A percentile compares a stretch with the other conserved stretches of the same genome.
These are phyloP conservation scores for Rhynchophorus ferrugineus DNA, from an alignment of 1,140 invertebrate genomes.

Conservation along the genomic window DNA sequence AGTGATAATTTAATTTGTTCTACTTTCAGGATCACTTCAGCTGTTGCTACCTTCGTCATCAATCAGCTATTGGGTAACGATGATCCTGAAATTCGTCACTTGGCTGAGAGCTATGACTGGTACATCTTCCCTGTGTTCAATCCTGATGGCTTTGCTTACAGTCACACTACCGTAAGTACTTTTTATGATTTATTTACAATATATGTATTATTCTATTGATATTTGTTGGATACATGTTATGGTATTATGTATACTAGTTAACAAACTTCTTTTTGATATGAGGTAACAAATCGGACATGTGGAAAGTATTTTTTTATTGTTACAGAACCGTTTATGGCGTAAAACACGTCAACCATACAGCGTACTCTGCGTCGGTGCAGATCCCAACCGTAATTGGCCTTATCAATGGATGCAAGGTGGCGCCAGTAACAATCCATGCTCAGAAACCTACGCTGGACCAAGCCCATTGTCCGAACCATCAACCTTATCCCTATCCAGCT, in stretches of 20 bases:
- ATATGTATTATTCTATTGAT: too few species aligned
- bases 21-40: slow-evolving; percentile 54
- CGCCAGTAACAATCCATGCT: slow-evolving; percentile 58
- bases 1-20: background rate
- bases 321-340: slow-evolving; percentile 63
- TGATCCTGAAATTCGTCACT: slow-evolving; percentile 41
- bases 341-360: slow-evolving; percentile 56
- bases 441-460: slow-evolving; percentile 62
- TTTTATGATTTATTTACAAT: too few species aligned
- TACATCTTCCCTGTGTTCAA: slow-evolving; percentile 62
- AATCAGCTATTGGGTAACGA: slow-evolving; percentile 53
- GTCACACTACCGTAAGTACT: slow-evolving; percentile 50
- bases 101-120: slow-evolving; percentile 59
- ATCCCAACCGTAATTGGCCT: slow-evolving; percentile 68
- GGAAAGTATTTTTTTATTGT: too few species aligned
- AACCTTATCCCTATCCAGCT: slow-evolving; percentile 50
- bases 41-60: slow-evolving; percentile 58
- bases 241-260: too few species aligned
- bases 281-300: too few species aligned
- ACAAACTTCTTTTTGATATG: too few species aligned
- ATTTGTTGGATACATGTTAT: too few species aligned
- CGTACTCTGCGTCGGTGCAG: slow-evolving; percentile 52
- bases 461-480: slow-evolving; percentile 68
- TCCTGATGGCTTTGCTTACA: slow-evolving; percentile 74
- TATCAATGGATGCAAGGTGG: slow-evolving; percentile 61